These are phyloP conservation scores for Hirundo rustica DNA, from an alignment of 2,797 vertebrate species.

Conservation along the genomic window DNA sequence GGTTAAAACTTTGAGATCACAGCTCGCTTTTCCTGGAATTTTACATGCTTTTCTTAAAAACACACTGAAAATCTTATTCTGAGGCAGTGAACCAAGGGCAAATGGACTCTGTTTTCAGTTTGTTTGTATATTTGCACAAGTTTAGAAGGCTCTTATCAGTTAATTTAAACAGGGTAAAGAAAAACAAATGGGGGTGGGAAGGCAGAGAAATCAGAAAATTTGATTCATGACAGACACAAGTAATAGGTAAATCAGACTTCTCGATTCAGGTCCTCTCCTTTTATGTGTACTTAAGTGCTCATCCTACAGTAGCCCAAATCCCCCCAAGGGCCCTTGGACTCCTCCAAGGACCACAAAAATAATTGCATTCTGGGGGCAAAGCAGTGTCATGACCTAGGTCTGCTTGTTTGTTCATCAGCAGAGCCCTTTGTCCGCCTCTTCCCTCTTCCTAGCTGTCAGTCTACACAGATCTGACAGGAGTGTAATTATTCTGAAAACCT, in stretches of 20 bases:
- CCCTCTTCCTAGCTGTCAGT: background rate
- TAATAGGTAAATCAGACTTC: background rate
- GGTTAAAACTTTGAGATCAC: background rate
- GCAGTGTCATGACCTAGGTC: too few relatives aligned
- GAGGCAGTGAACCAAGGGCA: background rate
- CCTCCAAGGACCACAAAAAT: background rate
- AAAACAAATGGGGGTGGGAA: background rate
- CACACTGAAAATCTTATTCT: background rate
- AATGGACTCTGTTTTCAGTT: background rate
- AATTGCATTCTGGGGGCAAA: background rate
- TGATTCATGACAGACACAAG: background rate
- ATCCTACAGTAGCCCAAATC: background rate
- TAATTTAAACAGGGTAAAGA: background rate
- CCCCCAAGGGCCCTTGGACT: background rate
- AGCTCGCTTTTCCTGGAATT: slow-evolving; percentile 12
- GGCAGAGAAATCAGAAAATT: background rate
- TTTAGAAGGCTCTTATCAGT: background rate
- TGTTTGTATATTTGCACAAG: background rate
- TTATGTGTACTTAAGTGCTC: background rate
- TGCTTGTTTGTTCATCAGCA: background rate
- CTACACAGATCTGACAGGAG: background rate
- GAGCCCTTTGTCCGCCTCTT: background rate
- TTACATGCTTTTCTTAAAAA: background rate
- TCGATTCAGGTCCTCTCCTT: background rate
- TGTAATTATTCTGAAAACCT: background rate